Evolutionary conservation across 2,888 invertebrate genomes (phyloP).

Genomic region (Ctena decussata): DNA sequence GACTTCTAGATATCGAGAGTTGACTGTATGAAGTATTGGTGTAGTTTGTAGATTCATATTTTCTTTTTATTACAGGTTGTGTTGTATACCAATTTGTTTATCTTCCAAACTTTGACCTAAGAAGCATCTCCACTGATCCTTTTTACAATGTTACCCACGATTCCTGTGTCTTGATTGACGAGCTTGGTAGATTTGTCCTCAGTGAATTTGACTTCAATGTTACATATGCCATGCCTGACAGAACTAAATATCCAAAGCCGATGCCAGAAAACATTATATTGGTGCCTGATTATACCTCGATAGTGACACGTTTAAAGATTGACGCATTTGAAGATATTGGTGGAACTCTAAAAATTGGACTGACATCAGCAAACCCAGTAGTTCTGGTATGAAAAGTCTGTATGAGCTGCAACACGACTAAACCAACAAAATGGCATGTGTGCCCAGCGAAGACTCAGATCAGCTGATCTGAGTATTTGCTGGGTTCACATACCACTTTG

Average conservation of each 20-base stretch:
- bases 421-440: too few species aligned
- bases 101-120: not conserved
- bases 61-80: not conserved
- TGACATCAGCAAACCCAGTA: not conserved
- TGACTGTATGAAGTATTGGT: too few species aligned
- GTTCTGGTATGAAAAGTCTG: not conserved
- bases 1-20: too few species aligned
- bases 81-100: not conserved
- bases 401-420: too few species aligned
- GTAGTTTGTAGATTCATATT: too few species aligned
- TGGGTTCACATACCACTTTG: too few species aligned
- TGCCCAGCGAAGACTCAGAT: too few species aligned
- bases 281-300: slow-evolving; percentile 65
- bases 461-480: too few species aligned
- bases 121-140: not conserved
- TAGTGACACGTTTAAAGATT: slow-evolving; percentile 91
- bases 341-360: slow-evolving; percentile 89
- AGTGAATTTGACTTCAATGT: slow-evolving; percentile 64
- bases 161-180: slow-evolving; percentile 65
- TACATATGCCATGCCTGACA: slow-evolving; percentile 68
- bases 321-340: slow-evolving; percentile 93
- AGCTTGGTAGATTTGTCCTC: slow-evolving; percentile 66
- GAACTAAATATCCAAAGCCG: slow-evolving; percentile 86
- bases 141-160: slow-evolving; percentile 28
- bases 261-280: slow-evolving; percentile 56